phyloP scores from a whole-genome alignment of 2,113 vertebrate species.

The Lichenostomus cassidix region DNA sequence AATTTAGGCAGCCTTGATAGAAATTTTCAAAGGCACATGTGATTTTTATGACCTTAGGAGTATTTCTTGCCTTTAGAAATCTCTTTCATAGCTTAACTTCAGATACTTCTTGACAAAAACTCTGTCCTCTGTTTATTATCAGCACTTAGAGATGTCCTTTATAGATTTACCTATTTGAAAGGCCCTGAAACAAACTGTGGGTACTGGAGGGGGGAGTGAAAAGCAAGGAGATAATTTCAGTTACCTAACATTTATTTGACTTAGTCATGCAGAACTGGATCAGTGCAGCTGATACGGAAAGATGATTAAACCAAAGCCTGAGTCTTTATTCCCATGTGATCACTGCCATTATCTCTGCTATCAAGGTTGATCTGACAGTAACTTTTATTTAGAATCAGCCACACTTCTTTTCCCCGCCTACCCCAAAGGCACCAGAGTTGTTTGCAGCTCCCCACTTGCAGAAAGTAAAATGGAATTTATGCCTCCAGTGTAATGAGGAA shows the following conservation, averaged over 20 bases:
- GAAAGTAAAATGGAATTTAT: neutral
- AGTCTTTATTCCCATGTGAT: conserved; percentile 50
- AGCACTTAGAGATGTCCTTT: neutral
- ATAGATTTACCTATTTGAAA: neutral
- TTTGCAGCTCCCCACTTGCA: neutral
- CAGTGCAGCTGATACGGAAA: neutral
- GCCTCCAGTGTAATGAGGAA: neutral
- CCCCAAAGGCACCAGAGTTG: neutral
- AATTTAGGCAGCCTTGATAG: neutral
- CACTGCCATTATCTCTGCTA: conserved; percentile 60
- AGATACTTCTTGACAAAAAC: neutral
- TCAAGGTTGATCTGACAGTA: conserved; percentile 68
- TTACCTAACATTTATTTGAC: conserved; percentile 50
- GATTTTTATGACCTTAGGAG: neutral
- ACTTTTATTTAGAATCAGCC: conserved; percentile 59
- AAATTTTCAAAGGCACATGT: neutral
- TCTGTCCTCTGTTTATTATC: neutral
- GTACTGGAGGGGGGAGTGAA: neutral
- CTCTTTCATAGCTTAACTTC: neutral
- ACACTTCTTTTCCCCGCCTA: neutral
- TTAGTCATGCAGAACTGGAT: conserved; percentile 51
- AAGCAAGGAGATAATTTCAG: conserved; percentile 14
- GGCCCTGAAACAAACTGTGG: neutral
- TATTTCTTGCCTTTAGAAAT: neutral
- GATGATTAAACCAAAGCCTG: conserved; percentile 58